Conservation (phyloP, 2,888 invertebrate genomes). For the Lasioglossum zephyrum region DNA sequence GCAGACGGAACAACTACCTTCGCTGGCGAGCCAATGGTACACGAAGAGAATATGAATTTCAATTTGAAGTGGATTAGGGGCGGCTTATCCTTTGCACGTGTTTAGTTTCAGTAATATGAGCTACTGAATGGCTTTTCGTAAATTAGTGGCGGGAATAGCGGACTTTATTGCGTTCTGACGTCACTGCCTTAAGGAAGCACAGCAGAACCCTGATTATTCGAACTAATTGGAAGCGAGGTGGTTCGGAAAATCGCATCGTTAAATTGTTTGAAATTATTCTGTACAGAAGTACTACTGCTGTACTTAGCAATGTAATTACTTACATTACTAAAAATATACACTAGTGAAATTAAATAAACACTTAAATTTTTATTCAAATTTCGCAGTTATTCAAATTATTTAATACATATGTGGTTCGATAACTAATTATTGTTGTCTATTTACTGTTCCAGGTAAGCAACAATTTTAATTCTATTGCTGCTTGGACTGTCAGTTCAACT, state of each 20-base stretch:
- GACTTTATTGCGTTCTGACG: neutral
- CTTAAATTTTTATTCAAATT: too few species aligned
- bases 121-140: neutral
- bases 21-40: neutral
- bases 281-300: too few species aligned
- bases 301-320: too few species aligned
- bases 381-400: too few species aligned
- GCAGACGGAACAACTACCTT: neutral
- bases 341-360: too few species aligned
- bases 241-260: too few species aligned
- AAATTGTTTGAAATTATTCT: too few species aligned
- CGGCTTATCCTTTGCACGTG: conserved; percentile 6
- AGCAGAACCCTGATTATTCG: too few species aligned
- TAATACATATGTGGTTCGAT: neutral
- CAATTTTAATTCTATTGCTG: neutral
- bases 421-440: neutral
- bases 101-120: neutral
- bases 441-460: conserved; percentile 48
- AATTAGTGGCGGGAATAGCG: neutral
- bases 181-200: neutral
- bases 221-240: too few species aligned
- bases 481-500: neutral
- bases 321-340: too few species aligned
- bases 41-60: conserved; percentile 24
- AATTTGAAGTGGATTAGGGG: conserved; percentile 18